phyloP scores from a whole-genome alignment of 35 echinoderm and acorn worm species.

The Ophioderma brevispina region DNA sequence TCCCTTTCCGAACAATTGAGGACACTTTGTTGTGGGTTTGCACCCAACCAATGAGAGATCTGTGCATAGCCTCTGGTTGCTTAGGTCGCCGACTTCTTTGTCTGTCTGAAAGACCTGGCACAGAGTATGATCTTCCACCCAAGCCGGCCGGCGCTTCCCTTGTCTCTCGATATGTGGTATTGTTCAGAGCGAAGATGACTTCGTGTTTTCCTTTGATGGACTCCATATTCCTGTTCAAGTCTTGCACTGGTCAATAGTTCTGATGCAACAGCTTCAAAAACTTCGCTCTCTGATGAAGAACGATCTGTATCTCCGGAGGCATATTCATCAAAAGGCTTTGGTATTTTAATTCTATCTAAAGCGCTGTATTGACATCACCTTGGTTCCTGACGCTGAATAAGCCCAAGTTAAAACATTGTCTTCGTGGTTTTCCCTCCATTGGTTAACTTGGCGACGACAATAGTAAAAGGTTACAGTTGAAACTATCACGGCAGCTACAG shows the following conservation, averaged over 20 bases:
- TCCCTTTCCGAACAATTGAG: conserved; percentile 41
- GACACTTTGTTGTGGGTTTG: conserved; percentile 54
- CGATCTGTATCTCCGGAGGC: not conserved
- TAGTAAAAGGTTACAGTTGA: conserved; percentile 81
- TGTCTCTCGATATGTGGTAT: conserved; percentile 14
- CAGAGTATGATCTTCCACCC: not conserved
- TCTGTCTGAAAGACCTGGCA: not conserved
- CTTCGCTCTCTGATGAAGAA: not conserved
- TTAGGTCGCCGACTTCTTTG: conserved; percentile 34
- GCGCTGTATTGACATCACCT: not conserved
- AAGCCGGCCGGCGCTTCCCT: conserved; percentile 15
- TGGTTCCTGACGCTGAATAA: not conserved
- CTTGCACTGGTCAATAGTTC: not conserved
- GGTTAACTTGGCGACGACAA: conserved; percentile 33
- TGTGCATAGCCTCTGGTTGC: conserved; percentile 78
- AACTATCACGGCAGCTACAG: conserved; percentile 78
- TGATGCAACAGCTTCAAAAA: not conserved
- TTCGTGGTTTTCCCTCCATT: conserved; percentile 25
- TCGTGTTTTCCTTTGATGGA: not conserved
- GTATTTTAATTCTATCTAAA: not conserved
- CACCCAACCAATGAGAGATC: conserved; percentile 92
- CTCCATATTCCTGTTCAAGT: not conserved
- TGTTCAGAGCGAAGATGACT: conserved; percentile 10
- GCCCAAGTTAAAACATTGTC: not conserved
- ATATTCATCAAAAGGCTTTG: conserved; percentile 2